A percentile compares a stretch with the other conserved stretches of the same genome.
Evolutionary conservation across 2,888 invertebrate species (phyloP).

Genomic region (Exocentrus adspersus): DNA sequence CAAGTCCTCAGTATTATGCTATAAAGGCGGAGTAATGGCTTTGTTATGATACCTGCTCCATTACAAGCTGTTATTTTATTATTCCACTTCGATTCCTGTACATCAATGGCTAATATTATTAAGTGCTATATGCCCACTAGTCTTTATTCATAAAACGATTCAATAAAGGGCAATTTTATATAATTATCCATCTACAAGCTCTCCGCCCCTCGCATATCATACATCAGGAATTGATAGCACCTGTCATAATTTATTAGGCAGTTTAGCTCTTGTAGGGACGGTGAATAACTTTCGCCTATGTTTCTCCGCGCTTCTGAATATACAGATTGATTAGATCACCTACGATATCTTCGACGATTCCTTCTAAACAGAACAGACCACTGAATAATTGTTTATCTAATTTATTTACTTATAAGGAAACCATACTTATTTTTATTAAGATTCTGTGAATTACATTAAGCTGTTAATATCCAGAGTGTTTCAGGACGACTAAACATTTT

Average conservation of each 20-base stretch:
- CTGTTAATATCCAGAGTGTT: too few species aligned
- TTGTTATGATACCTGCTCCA: constrained; percentile 59
- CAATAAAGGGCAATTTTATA: constrained; percentile 41
- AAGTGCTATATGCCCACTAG: constrained; percentile 44
- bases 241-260: background rate
- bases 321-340: too few species aligned
- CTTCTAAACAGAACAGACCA: too few species aligned
- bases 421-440: too few species aligned
- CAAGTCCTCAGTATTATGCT: constrained; percentile 56
- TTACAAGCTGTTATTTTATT: constrained; percentile 54
- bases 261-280: too few species aligned
- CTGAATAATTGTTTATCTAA: too few species aligned
- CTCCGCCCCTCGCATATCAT: constrained; percentile 37
- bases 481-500: too few species aligned
- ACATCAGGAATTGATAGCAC: constrained; percentile 29
- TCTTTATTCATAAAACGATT: constrained; percentile 38
- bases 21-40: constrained; percentile 61
- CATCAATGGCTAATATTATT: constrained; percentile 47
- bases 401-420: too few species aligned
- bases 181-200: constrained; percentile 38
- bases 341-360: too few species aligned
- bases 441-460: too few species aligned
- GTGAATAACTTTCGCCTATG: too few species aligned
- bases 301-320: background rate
- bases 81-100: constrained; percentile 49